Evolutionary conservation across 2,113 vertebrate genomes (phyloP).

Genomic region (Misgurnus mizolepis): DNA sequence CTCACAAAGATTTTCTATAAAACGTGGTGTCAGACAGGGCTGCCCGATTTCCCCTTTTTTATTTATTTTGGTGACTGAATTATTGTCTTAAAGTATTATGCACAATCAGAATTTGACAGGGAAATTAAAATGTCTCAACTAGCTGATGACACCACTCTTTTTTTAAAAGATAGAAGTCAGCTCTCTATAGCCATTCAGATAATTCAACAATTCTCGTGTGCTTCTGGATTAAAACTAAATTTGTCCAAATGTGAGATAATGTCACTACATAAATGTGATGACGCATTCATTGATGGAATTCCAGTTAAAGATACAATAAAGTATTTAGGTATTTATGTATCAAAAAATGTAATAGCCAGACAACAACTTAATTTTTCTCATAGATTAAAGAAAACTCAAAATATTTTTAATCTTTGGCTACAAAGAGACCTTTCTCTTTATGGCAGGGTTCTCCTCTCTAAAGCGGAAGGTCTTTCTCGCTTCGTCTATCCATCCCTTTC

Average conservation of each 20-base stretch:
- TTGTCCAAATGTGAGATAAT: constrained; percentile 8
- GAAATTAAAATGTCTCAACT: too few species aligned
- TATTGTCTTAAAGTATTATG: too few species aligned
- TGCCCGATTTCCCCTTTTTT: too few species aligned
- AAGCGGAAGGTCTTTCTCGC: not conserved
- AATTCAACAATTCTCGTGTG: not conserved
- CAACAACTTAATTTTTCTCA: too few species aligned
- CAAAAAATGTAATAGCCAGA: not conserved
- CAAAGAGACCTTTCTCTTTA: not conserved
- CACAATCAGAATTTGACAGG: too few species aligned
- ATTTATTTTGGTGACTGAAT: too few species aligned
- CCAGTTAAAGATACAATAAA: not conserved
- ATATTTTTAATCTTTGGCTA: not conserved
- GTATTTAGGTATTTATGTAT: not conserved
- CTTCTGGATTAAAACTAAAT: constrained; percentile 6
- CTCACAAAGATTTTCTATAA: too few species aligned
- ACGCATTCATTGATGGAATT: not conserved
- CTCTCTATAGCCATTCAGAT: too few species aligned
- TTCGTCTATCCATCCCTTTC: not conserved
- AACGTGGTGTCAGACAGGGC: too few species aligned
- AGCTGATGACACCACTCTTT: too few species aligned
- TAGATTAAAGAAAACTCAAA: not conserved
- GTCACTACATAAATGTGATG: not conserved
- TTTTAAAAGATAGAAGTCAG: too few species aligned
- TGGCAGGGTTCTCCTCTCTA: not conserved